Evolutionary conservation across 1,140 invertebrate genomes (phyloP), one percentile per base, ranked within the genome.

Genomic region (Dendrolimus kikuchii): DNA sequence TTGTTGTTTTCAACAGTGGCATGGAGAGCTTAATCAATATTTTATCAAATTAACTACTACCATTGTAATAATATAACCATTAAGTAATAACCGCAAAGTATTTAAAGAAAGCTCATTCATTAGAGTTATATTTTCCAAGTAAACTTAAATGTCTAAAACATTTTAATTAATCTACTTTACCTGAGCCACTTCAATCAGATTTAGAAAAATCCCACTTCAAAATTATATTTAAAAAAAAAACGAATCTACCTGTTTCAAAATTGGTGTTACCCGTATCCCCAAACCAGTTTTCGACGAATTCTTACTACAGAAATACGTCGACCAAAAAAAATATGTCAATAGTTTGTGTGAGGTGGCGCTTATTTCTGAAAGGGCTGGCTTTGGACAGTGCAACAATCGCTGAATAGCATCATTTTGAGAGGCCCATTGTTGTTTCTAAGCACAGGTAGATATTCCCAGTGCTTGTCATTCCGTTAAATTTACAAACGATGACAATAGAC

Each of bases 251-350:
- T 80, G 77, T 67, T 47, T 48, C 61, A 57, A 57, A 62, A 53
- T 40, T 49, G 53, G 48, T 45, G 47, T 38, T 36, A 9, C 23
- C 3, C 50, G 40, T 53, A 54, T 52, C 53, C 47, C 46, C 50
- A 50, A 55, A 69, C 59, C 65, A 61, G 63, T 66, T 69, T 61
- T 57, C 39, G 57, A 65, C 46, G 59, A 62, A 70, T 62, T 71
- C 51, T 69, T 81, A 81, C 79, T 82, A 82, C 71, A 64, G 66
- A 71, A 62, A 69, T 80, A 79, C 67, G 76, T 70, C 73, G 48
- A 40, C 8, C 7, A 10, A 66, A 75, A 77, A 80, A 81, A 73
- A 71, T n/a, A n/a, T 53, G 46, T 63, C 63, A 71, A 77, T 69
- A 66, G 62, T 49, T 53, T 47, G 7, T 36, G 36, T 37, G 52